Evolutionary conservation across 2,888 invertebrate genomes (phyloP), one percentile per base, ranked within the genome.

Genomic region (Cheilosia variabilis): DNA sequence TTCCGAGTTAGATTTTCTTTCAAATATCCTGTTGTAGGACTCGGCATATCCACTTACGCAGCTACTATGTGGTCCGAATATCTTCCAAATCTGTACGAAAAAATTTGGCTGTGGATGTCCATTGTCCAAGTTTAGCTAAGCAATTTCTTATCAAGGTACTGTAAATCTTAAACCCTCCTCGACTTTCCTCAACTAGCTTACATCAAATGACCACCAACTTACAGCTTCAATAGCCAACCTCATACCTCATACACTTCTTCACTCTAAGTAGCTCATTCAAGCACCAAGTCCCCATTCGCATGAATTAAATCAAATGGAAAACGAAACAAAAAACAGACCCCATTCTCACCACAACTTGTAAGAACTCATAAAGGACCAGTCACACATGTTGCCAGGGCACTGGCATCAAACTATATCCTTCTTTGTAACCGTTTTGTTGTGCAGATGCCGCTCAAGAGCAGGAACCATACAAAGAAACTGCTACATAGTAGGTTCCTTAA

Each of bases 401-500:
- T 7, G 9, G 17, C 45, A 19, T 17, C 45, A 22, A 45, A 65
- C 52, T 60, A 58, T 27, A 66, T 27, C 43, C 66, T 50, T 22
- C 17, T 17, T n/a, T 45, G n/a, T 45, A 60, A 68, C 34, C 19
- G 68, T 15, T 45, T 75, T 19, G 37, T 76, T 31, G 17, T 17
- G 27, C 77, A 77, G 77, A 77, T 77, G 77, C 47, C 47, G 69
- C 27, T 43, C 27, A 13, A 41, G 45, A 53, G 34, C 52, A 31
- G 55, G 17, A 19, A 43, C n/a, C 13, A n/a, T 15, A 31, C 47
- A 62, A 10, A 47, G 62, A 62, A 73, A 80, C 58, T 66, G 65
- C 53, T 52, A 72, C 72, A 60, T 57, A 52, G 65, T 72, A 65
- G 63, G 72, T 72, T 79, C 52, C 72, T 71, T 71, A 72, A 72